phyloP scores from a whole-genome alignment of 2,888 invertebrate species.

The Ophion ventricosus region DNA sequence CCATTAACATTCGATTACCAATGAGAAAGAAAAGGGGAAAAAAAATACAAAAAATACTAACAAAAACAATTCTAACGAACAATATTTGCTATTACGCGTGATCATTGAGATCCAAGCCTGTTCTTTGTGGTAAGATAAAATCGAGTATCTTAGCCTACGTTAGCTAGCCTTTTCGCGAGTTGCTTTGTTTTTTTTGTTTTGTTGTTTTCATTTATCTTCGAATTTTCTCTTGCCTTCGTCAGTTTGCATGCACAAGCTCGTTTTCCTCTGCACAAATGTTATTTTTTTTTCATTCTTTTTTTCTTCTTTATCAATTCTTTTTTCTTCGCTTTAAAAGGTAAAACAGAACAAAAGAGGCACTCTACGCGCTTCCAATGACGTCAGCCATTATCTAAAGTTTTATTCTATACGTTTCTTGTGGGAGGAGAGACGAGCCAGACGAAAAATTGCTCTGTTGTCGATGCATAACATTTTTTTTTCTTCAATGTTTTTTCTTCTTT shows the following conservation, averaged over 20 bases:
- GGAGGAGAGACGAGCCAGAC: slow-evolving; percentile 12
- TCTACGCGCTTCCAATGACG: slow-evolving; percentile 35
- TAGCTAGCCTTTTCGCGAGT: slow-evolving; percentile 16
- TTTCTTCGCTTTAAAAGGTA: slow-evolving; percentile 14
- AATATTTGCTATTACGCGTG: slow-evolving; percentile 31
- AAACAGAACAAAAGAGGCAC: slow-evolving; percentile 32
- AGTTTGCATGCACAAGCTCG: slow-evolving; percentile 84
- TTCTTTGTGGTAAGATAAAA: slow-evolving; percentile 30
- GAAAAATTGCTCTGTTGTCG: not conserved
- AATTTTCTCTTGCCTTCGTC: slow-evolving; percentile 69
- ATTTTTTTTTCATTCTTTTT: slow-evolving; percentile 2
- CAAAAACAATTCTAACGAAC: slow-evolving; percentile 55
- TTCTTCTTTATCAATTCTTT: slow-evolving; percentile 39
- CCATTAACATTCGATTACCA: slow-evolving; percentile 77
- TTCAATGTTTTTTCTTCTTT: not conserved
- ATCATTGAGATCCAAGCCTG: slow-evolving; percentile 24
- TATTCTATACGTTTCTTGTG: slow-evolving; percentile 9
- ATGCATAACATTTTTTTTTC: not conserved
- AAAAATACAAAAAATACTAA: slow-evolving; percentile 50
- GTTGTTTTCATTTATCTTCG: slow-evolving; percentile 38
- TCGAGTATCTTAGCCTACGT: slow-evolving; percentile 34
- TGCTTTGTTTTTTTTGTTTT: slow-evolving; percentile 25
- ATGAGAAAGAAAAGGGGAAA: slow-evolving; percentile 48
- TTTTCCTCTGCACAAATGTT: slow-evolving; percentile 66
- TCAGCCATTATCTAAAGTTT: slow-evolving; percentile 42